Conservation (phyloP, 2,888 invertebrate genomes). For the Hyposoter didymator region DNA sequence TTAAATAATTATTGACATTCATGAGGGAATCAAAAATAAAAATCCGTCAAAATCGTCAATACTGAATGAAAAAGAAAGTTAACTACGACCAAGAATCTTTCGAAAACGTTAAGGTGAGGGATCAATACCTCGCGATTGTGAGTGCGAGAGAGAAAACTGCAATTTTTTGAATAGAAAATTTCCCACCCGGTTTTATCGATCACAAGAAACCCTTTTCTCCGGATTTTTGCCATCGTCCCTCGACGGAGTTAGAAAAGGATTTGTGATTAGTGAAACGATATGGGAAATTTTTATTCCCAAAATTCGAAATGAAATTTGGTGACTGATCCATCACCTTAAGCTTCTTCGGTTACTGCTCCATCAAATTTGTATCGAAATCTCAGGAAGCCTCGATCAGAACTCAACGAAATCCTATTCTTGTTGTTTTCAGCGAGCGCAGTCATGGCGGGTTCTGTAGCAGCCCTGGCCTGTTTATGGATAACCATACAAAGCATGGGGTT, state of each 20-base stretch:
- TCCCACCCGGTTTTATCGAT: no score
- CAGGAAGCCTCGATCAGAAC: background rate
- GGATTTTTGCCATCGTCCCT: background rate
- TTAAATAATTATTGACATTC: background rate
- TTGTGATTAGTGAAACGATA: no score
- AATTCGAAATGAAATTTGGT: no score
- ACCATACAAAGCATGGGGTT: slow-evolving; percentile 79
- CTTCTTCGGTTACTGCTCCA: no score
- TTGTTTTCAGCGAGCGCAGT: slow-evolving; percentile 78
- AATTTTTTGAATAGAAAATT: background rate
- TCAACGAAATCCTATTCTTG: slow-evolving; percentile 20
- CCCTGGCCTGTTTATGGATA: slow-evolving; percentile 79
- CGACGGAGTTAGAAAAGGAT: no score
- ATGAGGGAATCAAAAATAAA: background rate
- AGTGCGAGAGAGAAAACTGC: no score
- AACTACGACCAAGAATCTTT: background rate
- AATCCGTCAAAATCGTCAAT: background rate
- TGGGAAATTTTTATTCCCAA: no score
- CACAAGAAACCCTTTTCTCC: background rate
- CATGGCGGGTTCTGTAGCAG: slow-evolving; percentile 81
- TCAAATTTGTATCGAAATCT: background rate
- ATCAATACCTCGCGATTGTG: no score
- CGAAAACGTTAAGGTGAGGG: no score
- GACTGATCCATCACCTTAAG: no score
- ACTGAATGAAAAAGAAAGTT: background rate